These are phyloP conservation scores for Icerya purchasi DNA, from an alignment of 2,888 invertebrate species.

Conservation along the genomic window DNA sequence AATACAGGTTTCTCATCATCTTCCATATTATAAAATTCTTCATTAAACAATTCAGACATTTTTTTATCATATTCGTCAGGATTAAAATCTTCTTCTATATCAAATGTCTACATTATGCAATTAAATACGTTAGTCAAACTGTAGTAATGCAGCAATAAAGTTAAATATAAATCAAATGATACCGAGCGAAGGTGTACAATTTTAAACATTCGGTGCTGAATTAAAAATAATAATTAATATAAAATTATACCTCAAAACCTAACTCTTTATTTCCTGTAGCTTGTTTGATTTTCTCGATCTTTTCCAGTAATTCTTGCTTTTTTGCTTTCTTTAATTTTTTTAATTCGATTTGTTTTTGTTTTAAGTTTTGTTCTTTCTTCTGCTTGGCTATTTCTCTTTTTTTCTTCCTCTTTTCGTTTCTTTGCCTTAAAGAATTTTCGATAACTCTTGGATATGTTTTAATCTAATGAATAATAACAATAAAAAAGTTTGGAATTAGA, in stretches of 20 bases:
- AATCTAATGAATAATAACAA: conserved; percentile 31
- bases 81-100: conserved; percentile 81
- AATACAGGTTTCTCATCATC: conserved; percentile 64
- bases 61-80: conserved; percentile 65
- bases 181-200: too few relatives aligned
- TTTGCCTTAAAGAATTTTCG: conserved; percentile 54
- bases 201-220: too few relatives aligned
- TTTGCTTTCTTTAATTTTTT: conserved; percentile 67
- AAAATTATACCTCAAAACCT: conserved; percentile 38
- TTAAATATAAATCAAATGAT: too few relatives aligned
- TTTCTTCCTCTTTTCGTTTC: conserved; percentile 52
- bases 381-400: conserved; percentile 53
- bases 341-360: conserved; percentile 65
- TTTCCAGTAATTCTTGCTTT: conserved; percentile 70
- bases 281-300: conserved; percentile 63
- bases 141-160: too few relatives aligned
- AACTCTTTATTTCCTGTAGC: conserved; percentile 64
- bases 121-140: too few relatives aligned
- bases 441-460: conserved; percentile 83
- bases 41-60: conserved; percentile 70
- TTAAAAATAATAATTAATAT: too few relatives aligned
- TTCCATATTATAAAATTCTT: conserved; percentile 59
- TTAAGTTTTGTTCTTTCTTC: conserved; percentile 55
- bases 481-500: too few relatives aligned
- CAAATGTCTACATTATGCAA: too few relatives aligned